phyloP scores from a whole-genome alignment of 2,888 invertebrate genomes.

The Apodemia mormo region DNA sequence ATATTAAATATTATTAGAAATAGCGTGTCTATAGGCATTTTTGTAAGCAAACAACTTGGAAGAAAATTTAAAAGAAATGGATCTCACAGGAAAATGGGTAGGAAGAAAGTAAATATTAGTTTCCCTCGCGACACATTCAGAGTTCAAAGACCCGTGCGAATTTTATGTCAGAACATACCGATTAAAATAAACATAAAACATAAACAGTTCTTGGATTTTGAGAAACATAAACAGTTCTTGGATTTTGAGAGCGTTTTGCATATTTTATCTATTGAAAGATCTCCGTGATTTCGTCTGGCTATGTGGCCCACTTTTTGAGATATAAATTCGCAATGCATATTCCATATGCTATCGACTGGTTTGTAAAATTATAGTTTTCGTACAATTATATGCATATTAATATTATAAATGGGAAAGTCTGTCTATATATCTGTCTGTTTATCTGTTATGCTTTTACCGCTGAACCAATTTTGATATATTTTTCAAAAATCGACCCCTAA shows the following conservation, averaged over 20 bases:
- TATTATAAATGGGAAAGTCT: too few species aligned
- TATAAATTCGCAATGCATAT: neutral
- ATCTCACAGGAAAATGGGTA: constrained; percentile 67
- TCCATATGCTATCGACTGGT: neutral
- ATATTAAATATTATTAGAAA: neutral
- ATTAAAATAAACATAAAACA: constrained; percentile 45
- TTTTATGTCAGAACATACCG: constrained; percentile 56
- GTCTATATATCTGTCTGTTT: too few species aligned
- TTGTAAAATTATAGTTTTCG: neutral
- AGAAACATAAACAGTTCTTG: constrained; percentile 43
- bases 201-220: constrained; percentile 46
- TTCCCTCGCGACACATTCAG: constrained; percentile 63
- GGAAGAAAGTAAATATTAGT: constrained; percentile 75
- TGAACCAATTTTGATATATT: too few species aligned
- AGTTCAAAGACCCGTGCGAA: constrained; percentile 72
- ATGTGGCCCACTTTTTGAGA: constrained; percentile 21
- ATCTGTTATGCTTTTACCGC: too few species aligned
- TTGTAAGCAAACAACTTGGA: constrained; percentile 57
- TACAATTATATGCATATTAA: too few species aligned
- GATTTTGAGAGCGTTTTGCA: constrained; percentile 42
- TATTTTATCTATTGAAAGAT: constrained; percentile 39
- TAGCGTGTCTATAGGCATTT: neutral
- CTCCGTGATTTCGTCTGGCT: constrained; percentile 27
- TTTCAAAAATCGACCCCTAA: too few species aligned
- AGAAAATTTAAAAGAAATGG: constrained; percentile 57